Evolutionary conservation across 2,888 invertebrate species (phyloP).

Genomic region (Perizoma flavofasciatum): DNA sequence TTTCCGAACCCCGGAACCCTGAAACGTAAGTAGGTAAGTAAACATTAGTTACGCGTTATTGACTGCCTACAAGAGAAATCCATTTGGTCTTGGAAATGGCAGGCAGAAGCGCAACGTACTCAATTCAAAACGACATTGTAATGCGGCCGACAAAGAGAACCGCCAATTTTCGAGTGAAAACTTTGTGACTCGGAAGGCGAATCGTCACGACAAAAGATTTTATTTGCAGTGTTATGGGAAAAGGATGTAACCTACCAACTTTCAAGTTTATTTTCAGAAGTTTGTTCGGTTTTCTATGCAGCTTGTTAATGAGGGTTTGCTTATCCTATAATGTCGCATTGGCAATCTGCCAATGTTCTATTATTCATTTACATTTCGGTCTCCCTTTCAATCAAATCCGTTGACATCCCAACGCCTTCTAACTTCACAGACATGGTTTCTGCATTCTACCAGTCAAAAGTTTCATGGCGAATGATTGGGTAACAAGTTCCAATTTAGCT

Average conservation of each 20-base stretch:
- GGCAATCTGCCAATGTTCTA: slow-evolving; percentile 11
- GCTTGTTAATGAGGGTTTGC: neutral
- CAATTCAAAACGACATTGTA: slow-evolving; percentile 35
- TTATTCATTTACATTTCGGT: slow-evolving; percentile 32
- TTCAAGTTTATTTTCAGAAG: slow-evolving; percentile 17
- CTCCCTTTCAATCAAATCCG: slow-evolving; percentile 5
- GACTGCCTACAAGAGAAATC: slow-evolving; percentile 48
- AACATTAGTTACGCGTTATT: slow-evolving; percentile 41
- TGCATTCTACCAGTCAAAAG: neutral
- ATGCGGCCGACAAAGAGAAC: slow-evolving; percentile 33
- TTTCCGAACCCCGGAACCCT: slow-evolving; percentile 22
- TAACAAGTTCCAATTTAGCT: slow-evolving; percentile 11
- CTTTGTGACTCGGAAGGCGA: slow-evolving; percentile 22
- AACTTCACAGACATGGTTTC: too few relatives aligned
- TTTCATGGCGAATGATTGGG: slow-evolving; percentile 37
- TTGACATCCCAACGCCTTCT: too few relatives aligned
- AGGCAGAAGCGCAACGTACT: slow-evolving; percentile 25
- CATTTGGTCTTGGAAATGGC: slow-evolving; percentile 42
- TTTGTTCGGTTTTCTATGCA: slow-evolving; percentile 35
- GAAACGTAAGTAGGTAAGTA: slow-evolving; percentile 33
- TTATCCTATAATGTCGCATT: neutral
- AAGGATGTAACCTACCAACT: slow-evolving; percentile 12
- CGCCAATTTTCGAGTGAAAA: slow-evolving; percentile 33
- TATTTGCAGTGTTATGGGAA: slow-evolving; percentile 29
- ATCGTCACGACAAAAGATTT: slow-evolving; percentile 33